phyloP scores from a whole-genome alignment of 2,113 vertebrate species.

The Ancistrus triradiatus region DNA sequence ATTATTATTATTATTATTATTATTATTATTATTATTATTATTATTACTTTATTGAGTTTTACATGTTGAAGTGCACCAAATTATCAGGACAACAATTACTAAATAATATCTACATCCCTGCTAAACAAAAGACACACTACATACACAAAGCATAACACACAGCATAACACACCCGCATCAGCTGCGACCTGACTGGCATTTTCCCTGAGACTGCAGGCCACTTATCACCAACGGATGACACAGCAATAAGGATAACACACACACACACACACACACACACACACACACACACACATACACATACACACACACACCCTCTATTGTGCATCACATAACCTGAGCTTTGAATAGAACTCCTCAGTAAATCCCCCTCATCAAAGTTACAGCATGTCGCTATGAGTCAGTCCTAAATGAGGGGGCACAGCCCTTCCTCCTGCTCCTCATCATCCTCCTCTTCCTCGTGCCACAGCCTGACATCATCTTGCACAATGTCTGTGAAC shows the following conservation, averaged over 20 bases:
- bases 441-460: too few species aligned
- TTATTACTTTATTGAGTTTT: background rate
- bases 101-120: too few species aligned
- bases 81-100: too few species aligned
- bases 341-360: too few species aligned
- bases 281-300: slow-evolving; percentile 4
- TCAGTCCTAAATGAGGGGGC: background rate
- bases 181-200: background rate
- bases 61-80: too few species aligned
- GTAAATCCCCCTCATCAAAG: background rate
- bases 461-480: slow-evolving; percentile 1
- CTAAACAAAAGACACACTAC: background rate
- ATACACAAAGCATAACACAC: background rate
- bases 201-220: slow-evolving; percentile 12
- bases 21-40: background rate
- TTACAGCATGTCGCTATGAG: background rate
- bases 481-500: background rate
- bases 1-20: background rate
- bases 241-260: slow-evolving; percentile 4
- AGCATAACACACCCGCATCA: slow-evolving; percentile 20
- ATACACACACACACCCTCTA: background rate
- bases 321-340: too few species aligned
- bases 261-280: slow-evolving; percentile 5
- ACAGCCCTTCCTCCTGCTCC: slow-evolving; percentile 14
- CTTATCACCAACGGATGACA: slow-evolving; percentile 25